phyloP scores from a whole-genome alignment of 2,888 invertebrate species.

The Troides oblongomaculatus region DNA sequence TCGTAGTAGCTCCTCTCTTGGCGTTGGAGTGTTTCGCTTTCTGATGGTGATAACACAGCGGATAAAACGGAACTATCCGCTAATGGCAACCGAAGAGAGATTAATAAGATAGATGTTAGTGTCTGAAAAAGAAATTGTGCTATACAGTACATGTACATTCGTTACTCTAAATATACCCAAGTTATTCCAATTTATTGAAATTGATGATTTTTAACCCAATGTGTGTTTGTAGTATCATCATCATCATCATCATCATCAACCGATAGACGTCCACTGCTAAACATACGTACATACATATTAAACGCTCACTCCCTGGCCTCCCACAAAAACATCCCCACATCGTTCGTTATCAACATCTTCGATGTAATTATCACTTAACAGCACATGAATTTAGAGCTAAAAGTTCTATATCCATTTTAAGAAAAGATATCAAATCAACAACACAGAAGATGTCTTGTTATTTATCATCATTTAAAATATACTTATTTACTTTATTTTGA shows the following conservation, averaged over 20 bases:
- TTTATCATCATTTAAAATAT: too few relatives aligned
- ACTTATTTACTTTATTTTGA: too few relatives aligned
- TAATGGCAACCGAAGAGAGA: conserved; percentile 37
- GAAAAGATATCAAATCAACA: too few relatives aligned
- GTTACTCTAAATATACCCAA: background rate
- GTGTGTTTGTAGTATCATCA: too few relatives aligned
- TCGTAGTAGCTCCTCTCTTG: conserved; percentile 67
- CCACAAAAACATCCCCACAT: too few relatives aligned
- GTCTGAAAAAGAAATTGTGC: conserved; percentile 51
- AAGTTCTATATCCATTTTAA: background rate
- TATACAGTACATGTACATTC: background rate
- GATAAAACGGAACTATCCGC: conserved; percentile 59
- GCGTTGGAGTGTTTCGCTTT: conserved; percentile 47
- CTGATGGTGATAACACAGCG: conserved; percentile 41
- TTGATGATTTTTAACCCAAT: too few relatives aligned
- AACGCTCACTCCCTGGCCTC: too few relatives aligned
- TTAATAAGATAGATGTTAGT: conserved; percentile 37
- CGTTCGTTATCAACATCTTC: background rate
- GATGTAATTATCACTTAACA: background rate
- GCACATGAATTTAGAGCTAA: background rate
- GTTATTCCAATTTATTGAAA: too few relatives aligned
- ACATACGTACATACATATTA: too few relatives aligned
- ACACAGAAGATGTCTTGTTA: too few relatives aligned
- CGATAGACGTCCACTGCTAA: too few relatives aligned
- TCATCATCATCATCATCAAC: too few relatives aligned